Base-by-base conservation (phyloP, 1,140 invertebrate genomes). In the Tetramorium alpestre region DNA sequence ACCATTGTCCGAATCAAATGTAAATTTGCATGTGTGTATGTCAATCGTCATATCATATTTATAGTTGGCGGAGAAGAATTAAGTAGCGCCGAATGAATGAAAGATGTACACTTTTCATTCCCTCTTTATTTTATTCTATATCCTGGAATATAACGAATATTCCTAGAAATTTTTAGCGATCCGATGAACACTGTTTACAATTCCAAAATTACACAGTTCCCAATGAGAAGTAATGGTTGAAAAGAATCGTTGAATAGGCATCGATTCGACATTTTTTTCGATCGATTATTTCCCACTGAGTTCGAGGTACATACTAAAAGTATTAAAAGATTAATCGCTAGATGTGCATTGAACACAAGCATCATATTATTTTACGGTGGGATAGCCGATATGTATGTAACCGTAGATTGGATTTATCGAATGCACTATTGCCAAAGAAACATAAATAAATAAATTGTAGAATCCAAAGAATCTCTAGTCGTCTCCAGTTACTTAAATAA, bases 341-440 rank as follows among this genome's bases (percentile, higher is more conserved):
- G 3, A 51, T 4, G 44, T 67, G 13, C 38, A 4, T 67, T 51
- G 38, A 38, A 67, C 13, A 38, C 33, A n/a, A 80, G 33, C 18
- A 7, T 76, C 10, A 4, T n/a, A n/a, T 67, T 69, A 65, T 38
- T 69, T 69, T 28, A 54, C 7, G 7, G 18, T 41, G 69, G 18
- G 5, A 70, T 67, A 67, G 10, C 16, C 44, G 47, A 44, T 33
- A 49, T 33, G 25, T 25, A 60, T 16, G 13, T 25, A 70, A 41
- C n/a, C 16, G 56, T 78, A 58, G 51, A 73, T 44, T 78, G 65
- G 25, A 73, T 78, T 38, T 51, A 80, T 67, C 76, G 60, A 65
- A n/a, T 51, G 64, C 64, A 28, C 22, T 49, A 69, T 69, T 81
- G 77, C 64, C 77, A 44, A 81, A 69, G 11, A 3, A 28, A 70